Percentiles rank a stretch among this genome's conserved stretches.
Conservation (phyloP, 2,888 invertebrate species). For the Drosophila multiciliata region DNA sequence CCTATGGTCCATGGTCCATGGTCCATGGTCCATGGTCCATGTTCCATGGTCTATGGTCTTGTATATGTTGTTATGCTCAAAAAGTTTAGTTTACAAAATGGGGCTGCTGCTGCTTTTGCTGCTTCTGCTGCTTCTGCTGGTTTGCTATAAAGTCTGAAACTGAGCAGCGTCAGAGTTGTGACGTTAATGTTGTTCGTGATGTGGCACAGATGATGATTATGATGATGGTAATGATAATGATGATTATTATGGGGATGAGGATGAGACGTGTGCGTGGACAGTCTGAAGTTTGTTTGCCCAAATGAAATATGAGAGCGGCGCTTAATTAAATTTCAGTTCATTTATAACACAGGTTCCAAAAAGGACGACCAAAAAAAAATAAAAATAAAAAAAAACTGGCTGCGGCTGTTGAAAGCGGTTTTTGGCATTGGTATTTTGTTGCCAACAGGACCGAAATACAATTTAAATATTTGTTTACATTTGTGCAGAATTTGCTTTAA, state of each 20-base stretch:
- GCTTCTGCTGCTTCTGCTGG: conserved; percentile 5
- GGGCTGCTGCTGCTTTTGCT: conserved; percentile 1
- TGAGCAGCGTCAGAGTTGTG: conserved; percentile 43
- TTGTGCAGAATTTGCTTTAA: not conserved
- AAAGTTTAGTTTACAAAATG: conserved; percentile 71
- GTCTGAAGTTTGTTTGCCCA: conserved; percentile 41
- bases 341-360: conserved; percentile 64
- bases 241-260: conserved; percentile 17
- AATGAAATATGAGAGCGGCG: conserved; percentile 68
- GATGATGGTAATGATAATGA: conserved; percentile 29
- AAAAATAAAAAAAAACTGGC: conserved; percentile 10
- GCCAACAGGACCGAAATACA: not conserved
- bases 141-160: conserved; percentile 25
- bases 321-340: conserved; percentile 82
- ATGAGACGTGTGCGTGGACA: conserved; percentile 57
- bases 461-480: conserved; percentile 2
- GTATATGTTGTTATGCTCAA: conserved; percentile 27
- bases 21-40: not conserved
- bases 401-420: not conserved
- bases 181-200: conserved; percentile 73
- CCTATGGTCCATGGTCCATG: not conserved
- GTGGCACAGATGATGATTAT: conserved; percentile 52
- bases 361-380: too few species aligned
- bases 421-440: not conserved
- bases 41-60: conserved; percentile 2